These are phyloP conservation scores for Fulmarus glacialis DNA, from an alignment of 2,113 vertebrate genomes.

Conservation along the genomic window DNA sequence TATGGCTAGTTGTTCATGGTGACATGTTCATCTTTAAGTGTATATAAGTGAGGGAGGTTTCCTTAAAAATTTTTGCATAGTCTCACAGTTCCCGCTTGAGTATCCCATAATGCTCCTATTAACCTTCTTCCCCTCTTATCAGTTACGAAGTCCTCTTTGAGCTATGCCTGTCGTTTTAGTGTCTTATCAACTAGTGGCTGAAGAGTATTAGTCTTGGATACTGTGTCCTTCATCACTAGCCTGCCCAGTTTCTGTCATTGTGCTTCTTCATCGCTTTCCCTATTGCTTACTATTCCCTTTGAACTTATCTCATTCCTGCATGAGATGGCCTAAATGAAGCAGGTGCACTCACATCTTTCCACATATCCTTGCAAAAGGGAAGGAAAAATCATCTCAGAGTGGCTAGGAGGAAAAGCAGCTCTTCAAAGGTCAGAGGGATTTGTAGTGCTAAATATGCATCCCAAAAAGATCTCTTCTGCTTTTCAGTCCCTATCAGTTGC, in stretches of 20 bases:
- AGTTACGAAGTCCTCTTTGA: background rate
- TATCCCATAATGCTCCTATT: background rate
- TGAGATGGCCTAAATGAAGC: background rate
- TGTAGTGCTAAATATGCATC: background rate
- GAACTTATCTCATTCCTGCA: background rate
- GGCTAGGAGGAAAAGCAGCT: background rate
- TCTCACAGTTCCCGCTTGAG: background rate
- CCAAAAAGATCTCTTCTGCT: background rate
- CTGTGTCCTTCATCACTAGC: background rate
- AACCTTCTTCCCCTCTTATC: background rate
- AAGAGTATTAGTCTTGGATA: background rate
- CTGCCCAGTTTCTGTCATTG: background rate
- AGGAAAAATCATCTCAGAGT: background rate
- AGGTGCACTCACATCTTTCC: background rate
- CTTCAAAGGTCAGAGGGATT: background rate
- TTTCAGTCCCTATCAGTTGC: background rate
- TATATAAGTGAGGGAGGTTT: background rate
- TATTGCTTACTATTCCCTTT: background rate
- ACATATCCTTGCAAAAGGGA: background rate
- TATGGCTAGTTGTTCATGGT: background rate
- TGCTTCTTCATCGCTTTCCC: background rate
- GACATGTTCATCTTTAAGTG: background rate
- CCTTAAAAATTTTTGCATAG: background rate
- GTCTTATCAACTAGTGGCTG: background rate
- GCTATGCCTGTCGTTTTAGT: background rate